Percentiles rank a stretch among this genome's conserved stretches.
These are phyloP conservation scores for Lepus oiostolus DNA, from an alignment of 2,797 vertebrate species.

Conservation along the genomic window DNA sequence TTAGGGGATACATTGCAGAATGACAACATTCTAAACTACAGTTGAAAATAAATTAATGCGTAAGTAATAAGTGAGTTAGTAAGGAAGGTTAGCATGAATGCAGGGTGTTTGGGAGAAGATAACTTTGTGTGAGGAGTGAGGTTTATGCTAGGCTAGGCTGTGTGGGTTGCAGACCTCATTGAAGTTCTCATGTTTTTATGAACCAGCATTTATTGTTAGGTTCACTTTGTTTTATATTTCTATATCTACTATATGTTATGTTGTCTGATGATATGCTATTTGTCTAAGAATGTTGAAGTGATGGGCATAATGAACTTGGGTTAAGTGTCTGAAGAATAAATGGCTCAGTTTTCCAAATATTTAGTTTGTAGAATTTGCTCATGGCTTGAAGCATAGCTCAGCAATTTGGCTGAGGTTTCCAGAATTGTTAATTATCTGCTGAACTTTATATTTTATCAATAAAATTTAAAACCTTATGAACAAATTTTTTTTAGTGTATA, in stretches of 20 bases:
- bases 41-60: conserved; percentile 42
- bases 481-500: conserved; percentile 17
- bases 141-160: neutral
- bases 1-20: neutral
- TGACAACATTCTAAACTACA: neutral
- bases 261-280: neutral
- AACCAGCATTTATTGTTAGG: neutral
- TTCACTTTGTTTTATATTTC: neutral
- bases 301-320: neutral
- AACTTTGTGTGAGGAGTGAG: neutral
- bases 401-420: neutral
- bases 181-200: neutral
- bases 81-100: neutral
- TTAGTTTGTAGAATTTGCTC: conserved; percentile 58
- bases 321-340: neutral
- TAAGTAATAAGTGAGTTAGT: neutral
- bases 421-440: conserved; percentile 37
- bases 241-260: neutral
- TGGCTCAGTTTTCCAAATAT: conserved; percentile 12
- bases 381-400: conserved; percentile 22
- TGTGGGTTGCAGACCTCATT: neutral
- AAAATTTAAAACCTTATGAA: neutral
- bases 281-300: conserved; percentile 24
- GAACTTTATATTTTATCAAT: conserved; percentile 19
- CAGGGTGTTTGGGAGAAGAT: conserved; percentile 9